These are phyloP conservation scores for Acrocyrtus sp. DNA, from an alignment of 2,888 invertebrate genomes.

Conservation along the genomic window DNA sequence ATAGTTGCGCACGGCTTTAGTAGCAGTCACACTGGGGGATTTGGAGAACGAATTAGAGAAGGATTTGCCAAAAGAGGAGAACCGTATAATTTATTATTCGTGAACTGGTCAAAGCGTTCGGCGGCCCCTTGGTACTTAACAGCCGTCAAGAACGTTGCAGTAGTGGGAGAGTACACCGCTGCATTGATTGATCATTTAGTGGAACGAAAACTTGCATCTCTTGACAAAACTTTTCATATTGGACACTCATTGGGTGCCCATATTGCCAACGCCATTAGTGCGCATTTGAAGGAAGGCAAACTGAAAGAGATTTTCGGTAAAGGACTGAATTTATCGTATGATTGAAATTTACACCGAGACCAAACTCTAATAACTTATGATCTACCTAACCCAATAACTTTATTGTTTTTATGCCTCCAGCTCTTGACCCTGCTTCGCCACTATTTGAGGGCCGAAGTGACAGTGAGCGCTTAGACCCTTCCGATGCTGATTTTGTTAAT, in stretches of 20 bases:
- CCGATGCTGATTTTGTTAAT: slow-evolving; percentile 79
- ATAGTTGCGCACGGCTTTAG: slow-evolving; percentile 60
- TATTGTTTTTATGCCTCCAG: no score
- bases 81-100: slow-evolving; percentile 71
- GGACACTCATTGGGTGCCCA: slow-evolving; percentile 76
- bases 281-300: slow-evolving; percentile 68
- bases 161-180: slow-evolving; percentile 72
- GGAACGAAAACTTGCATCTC: slow-evolving; percentile 69
- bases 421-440: slow-evolving; percentile 76
- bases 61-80: slow-evolving; percentile 72
- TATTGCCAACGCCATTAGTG: slow-evolving; percentile 74
- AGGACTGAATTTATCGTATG: not conserved
- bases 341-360: not conserved
- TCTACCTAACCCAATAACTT: no score
- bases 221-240: slow-evolving; percentile 71
- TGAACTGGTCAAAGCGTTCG: slow-evolving; percentile 71
- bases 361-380: slow-evolving; percentile 10
- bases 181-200: slow-evolving; percentile 73
- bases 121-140: slow-evolving; percentile 75
- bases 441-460: slow-evolving; percentile 69
- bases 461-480: slow-evolving; percentile 71
- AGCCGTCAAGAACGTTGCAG: slow-evolving; percentile 71
- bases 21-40: slow-evolving; percentile 39
- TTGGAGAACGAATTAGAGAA: slow-evolving; percentile 23
- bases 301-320: slow-evolving; percentile 54